phyloP scores from a whole-genome alignment of 1,140 invertebrate genomes.

The Drosophila quadrilineata region DNA sequence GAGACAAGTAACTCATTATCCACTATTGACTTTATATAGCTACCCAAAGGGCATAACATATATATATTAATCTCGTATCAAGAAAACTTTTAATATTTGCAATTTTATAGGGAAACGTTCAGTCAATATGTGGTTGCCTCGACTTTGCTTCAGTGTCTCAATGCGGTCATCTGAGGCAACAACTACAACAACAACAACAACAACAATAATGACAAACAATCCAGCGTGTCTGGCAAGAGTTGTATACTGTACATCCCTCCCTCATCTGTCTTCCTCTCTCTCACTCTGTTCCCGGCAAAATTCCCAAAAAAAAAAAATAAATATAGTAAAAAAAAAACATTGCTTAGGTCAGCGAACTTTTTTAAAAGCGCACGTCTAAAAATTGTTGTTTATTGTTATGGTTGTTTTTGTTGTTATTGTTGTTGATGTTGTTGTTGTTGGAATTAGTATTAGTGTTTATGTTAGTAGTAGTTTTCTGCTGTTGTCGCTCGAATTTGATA shows the following conservation, averaged over 20 bases:
- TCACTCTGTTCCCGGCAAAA: too few relatives aligned
- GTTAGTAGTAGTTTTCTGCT: conserved; percentile 13
- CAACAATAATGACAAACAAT: conserved; percentile 54
- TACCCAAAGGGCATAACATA: too few relatives aligned
- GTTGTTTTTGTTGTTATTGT: conserved; percentile 22
- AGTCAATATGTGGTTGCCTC: neutral
- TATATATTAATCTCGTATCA: too few relatives aligned
- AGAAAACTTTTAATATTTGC: neutral
- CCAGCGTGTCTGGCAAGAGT: conserved; percentile 56
- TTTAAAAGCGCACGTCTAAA: conserved; percentile 43
- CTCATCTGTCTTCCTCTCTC: too few relatives aligned
- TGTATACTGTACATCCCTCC: conserved; percentile 38
- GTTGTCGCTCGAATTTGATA: conserved; percentile 37
- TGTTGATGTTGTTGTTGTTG: conserved; percentile 7
- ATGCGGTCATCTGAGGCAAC: conserved; percentile 59
- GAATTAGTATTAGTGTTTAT: conserved; percentile 16
- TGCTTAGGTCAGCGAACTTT: conserved; percentile 72
- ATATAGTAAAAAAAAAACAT: too few relatives aligned
- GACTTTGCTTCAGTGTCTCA: conserved; percentile 24
- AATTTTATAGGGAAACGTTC: conserved; percentile 7
- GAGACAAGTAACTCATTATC: too few relatives aligned
- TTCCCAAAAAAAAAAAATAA: too few relatives aligned
- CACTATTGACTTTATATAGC: too few relatives aligned
- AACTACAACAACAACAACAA: conserved; percentile 38
- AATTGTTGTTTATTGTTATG: conserved; percentile 40